phyloP scores from a whole-genome alignment of 1,140 invertebrate species.

The Drosophila subobscura region DNA sequence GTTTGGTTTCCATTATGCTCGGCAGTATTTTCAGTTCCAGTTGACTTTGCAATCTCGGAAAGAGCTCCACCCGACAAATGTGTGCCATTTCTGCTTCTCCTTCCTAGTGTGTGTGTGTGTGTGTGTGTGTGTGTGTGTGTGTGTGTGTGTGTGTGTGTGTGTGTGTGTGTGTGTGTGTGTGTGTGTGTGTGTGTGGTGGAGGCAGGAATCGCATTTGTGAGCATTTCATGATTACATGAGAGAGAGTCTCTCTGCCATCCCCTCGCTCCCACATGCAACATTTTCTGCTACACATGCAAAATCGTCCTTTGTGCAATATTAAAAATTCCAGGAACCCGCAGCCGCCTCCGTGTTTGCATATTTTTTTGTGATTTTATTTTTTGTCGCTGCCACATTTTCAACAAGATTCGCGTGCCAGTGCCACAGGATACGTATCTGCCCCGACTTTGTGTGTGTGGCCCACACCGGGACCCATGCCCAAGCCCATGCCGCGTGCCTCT shows the following conservation, averaged over 20 bases:
- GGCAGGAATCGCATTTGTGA: background rate
- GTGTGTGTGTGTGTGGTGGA: slow-evolving; percentile 15
- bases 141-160: slow-evolving; percentile 14
- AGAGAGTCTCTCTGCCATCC: slow-evolving; percentile 12
- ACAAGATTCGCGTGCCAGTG: slow-evolving; percentile 36
- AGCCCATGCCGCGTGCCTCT: slow-evolving; percentile 8
- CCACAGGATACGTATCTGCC: background rate
- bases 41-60: slow-evolving; percentile 22
- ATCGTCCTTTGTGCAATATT: slow-evolving; percentile 68
- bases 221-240: slow-evolving; percentile 51
- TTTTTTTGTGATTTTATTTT: slow-evolving; percentile 63
- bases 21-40: slow-evolving; percentile 26
- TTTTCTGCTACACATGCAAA: slow-evolving; percentile 30
- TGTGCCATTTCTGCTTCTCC: slow-evolving; percentile 39
- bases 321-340: slow-evolving; percentile 47
- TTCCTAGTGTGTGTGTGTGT: slow-evolving; percentile 3
- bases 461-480: no score
- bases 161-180: slow-evolving; percentile 7
- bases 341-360: slow-evolving; percentile 44
- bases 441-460: slow-evolving; percentile 5
- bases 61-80: slow-evolving; percentile 31
- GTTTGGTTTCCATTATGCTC: slow-evolving; percentile 14
- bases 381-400: slow-evolving; percentile 23
- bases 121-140: slow-evolving; percentile 20
- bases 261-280: background rate